Evolutionary conservation across 1,140 invertebrate species (phyloP).

Genomic region (Eulimnadia texana): DNA sequence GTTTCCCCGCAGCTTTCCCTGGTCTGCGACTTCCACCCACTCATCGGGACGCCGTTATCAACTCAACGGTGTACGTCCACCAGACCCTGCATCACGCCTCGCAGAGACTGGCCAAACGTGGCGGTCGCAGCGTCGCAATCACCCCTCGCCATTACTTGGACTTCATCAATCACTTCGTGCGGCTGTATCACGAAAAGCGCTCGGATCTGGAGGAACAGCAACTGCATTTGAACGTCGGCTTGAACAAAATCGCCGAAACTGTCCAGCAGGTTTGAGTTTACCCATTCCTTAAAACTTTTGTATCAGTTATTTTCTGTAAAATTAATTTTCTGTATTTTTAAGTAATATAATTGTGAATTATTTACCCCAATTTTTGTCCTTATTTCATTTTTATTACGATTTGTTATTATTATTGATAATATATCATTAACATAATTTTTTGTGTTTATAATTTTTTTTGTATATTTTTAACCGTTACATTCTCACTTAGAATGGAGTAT

Average conservation of each 20-base stretch:
- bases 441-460: no score
- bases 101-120: conserved; percentile 68
- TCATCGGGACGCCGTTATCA: conserved; percentile 89
- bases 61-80: conserved; percentile 96
- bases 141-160: conserved; percentile 97
- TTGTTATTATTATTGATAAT: no score
- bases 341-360: no score
- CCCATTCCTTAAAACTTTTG: no score
- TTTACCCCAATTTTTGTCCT: no score
- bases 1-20: conserved; percentile 72
- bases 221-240: conserved; percentile 93
- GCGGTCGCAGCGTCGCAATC: conserved; percentile 89
- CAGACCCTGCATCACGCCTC: conserved; percentile 93
- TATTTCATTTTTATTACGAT: no score
- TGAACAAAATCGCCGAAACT: conserved; percentile 97
- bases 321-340: no score
- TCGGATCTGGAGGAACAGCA: conserved; percentile 97
- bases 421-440: no score
- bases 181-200: conserved; percentile 93
- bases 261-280: conserved; percentile 76
- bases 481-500: no score
- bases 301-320: no score
- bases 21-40: conserved; percentile 49
- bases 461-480: no score
- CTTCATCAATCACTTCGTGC: conserved; percentile 99